A percentile compares a stretch with the other conserved stretches of the same genome.
phyloP scores from a whole-genome alignment of 64 coral and sea anemone genomes.

The Astreopora myriophthalma region DNA sequence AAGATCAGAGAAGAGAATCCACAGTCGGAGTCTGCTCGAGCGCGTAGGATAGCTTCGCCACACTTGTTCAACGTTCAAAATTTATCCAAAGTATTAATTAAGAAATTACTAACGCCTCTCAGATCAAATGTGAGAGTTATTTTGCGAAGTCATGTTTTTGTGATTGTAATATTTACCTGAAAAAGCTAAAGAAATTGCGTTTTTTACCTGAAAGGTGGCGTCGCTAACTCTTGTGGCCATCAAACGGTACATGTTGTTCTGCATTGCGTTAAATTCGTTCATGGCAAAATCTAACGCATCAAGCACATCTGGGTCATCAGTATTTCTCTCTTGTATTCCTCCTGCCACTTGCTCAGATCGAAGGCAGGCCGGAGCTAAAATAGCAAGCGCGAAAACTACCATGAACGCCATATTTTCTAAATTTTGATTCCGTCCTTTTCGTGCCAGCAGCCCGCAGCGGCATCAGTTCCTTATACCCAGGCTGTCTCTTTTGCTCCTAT shows the following conservation, averaged over 20 bases:
- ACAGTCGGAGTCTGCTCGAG: too few species aligned
- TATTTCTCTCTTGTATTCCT: slow-evolving; percentile 61
- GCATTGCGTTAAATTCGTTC: slow-evolving; percentile 80
- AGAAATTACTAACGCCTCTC: too few species aligned
- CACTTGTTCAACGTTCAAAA: too few species aligned
- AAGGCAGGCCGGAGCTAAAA: slow-evolving; percentile 31
- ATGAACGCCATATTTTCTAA: slow-evolving; percentile 55
- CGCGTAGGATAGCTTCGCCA: too few species aligned
- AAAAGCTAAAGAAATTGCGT: neutral
- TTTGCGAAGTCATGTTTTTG: too few species aligned
- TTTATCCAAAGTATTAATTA: too few species aligned
- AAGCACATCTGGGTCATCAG: slow-evolving; percentile 78
- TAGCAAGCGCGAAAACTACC: slow-evolving; percentile 24
- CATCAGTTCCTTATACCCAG: too few species aligned
- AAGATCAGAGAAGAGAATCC: too few species aligned
- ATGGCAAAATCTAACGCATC: slow-evolving; percentile 77
- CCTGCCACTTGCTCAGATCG: slow-evolving; percentile 41
- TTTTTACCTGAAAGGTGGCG: slow-evolving; percentile 87
- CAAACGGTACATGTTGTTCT: slow-evolving; percentile 91
- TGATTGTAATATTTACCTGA: neutral
- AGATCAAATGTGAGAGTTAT: too few species aligned
- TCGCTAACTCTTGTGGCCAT: slow-evolving; percentile 73
- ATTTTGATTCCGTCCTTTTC: neutral
- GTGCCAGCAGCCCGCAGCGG: neutral
- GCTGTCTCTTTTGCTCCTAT: too few species aligned